phyloP scores from a whole-genome alignment of 1,140 invertebrate genomes.

The Drosophila navojoa region DNA sequence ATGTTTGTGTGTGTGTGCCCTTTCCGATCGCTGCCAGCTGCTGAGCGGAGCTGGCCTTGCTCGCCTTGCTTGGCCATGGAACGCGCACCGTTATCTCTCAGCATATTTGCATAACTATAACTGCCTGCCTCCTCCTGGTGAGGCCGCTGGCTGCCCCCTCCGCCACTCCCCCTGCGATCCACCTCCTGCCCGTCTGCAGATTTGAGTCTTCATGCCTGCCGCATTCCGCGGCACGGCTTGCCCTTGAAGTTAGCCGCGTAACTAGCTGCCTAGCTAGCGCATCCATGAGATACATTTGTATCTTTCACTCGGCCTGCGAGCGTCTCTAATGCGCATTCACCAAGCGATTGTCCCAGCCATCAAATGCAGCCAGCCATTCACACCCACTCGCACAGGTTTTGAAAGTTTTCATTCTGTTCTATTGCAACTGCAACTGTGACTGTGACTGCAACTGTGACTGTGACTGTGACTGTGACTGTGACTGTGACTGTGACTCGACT shows the following conservation, averaged over 20 bases:
- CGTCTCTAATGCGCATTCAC: constrained; percentile 8
- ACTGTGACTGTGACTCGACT: background rate
- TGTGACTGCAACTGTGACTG: background rate
- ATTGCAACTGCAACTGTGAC: constrained; percentile 3
- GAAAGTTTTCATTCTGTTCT: too few relatives aligned
- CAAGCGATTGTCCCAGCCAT: background rate
- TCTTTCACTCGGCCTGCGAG: background rate
- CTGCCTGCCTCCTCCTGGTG: background rate
- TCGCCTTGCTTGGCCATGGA: constrained; percentile 13
- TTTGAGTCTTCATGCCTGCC: constrained; percentile 1
- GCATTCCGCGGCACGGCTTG: constrained; percentile 22
- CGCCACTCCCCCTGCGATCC: background rate
- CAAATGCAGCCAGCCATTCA: constrained; percentile 7
- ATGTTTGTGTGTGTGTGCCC: background rate
- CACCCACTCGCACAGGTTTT: background rate
- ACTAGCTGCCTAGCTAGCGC: background rate
- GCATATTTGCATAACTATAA: constrained; percentile 68
- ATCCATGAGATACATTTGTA: constrained; percentile 21
- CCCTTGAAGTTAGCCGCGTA: constrained; percentile 32
- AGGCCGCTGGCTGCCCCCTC: background rate
- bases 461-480: too few relatives aligned
- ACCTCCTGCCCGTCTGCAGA: background rate
- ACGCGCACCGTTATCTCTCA: constrained; percentile 59
- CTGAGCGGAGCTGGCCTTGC: constrained; percentile 9
- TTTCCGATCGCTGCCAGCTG: constrained; percentile 3